Conservation (phyloP, 2,113 vertebrate genomes). For the Melanocharis versteri region DNA sequence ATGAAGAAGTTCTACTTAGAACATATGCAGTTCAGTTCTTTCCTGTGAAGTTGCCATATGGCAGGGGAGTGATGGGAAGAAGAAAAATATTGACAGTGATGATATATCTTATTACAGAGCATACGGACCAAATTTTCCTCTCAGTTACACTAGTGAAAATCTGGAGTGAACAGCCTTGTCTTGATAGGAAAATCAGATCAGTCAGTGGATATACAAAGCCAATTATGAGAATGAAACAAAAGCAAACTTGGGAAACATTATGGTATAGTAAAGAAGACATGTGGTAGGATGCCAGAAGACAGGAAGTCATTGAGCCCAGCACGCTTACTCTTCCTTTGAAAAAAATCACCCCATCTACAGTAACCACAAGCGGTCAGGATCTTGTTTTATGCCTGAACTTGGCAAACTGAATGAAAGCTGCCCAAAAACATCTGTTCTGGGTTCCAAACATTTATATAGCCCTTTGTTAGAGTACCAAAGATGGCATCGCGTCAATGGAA, state of each 20-base stretch:
- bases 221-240: conserved; percentile 61
- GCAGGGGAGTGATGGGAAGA: conserved; percentile 49
- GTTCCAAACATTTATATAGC: conserved; percentile 38
- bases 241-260: conserved; percentile 62
- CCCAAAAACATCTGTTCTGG: conserved; percentile 42
- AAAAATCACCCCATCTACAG: conserved; percentile 2
- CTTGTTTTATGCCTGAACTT: conserved; percentile 33
- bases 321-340: not conserved
- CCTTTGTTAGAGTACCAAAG: conserved; percentile 38
- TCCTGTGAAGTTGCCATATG: conserved; percentile 64
- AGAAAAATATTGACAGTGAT: conserved; percentile 68
- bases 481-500: not conserved
- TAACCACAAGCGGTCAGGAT: conserved; percentile 16
- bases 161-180: conserved; percentile 52
- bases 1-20: conserved; percentile 49
- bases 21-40: conserved; percentile 56
- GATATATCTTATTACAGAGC: conserved; percentile 63
- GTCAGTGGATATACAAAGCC: conserved; percentile 61
- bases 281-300: conserved; percentile 45
- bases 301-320: conserved; percentile 32
- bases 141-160: conserved; percentile 65
- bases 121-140: conserved; percentile 60
- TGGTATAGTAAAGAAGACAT: conserved; percentile 43
- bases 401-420: conserved; percentile 14
- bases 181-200: conserved; percentile 57